Base-by-base conservation (phyloP, 2,797 vertebrate genomes). In the Macropus fuliginosus region DNA sequence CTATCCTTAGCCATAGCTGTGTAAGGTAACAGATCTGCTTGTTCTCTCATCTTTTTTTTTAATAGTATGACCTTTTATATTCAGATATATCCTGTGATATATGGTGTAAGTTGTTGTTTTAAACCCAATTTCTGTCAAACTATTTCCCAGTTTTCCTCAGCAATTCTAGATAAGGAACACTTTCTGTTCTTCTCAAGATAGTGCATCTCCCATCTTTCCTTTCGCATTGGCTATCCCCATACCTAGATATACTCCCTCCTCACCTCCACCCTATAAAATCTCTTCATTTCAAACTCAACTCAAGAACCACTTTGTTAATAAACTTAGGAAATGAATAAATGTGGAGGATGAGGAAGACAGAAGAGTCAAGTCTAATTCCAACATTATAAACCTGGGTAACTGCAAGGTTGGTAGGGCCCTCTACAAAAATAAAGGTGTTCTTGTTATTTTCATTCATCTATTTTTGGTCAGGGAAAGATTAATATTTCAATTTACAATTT, bases 381-480 rank as follows among this genome's bases (percentile, higher is more conserved):
- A 46, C 27, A 10, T 46, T 46, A 87, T 9, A 24, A 2, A 27
- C 21, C 34, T 34, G 21, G 18, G 16, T 46, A 21, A 10, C 40
- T 87, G n/a, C 8, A 10, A 87, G 8, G 40, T 28, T 87, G 24
- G 74, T 46, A 46, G 21, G 10, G n/a, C 24, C 40, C 74, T 50
- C 74, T 50, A 27, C 40, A 28, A 50, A 50, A 46, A 87, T 46
- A 81, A 24, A 18, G 6, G 66, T 46, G 40, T 81, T n/a, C 66
- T 24, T 3, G 18, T 0, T 90, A 62, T 40, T 81, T 59, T 93
- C 9, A 46, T 3, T 1, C 10, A 4, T 57, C 93, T 92, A 91
- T 56, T 95, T 96, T 95, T 27, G 92, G 93, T 87, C 74, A 93
- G 92, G 54, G 46, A 94, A 93, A 40, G 91, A 16, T 91, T 18